phyloP scores from a whole-genome alignment of 2,113 vertebrate species.

The Cygnus atratus region DNA sequence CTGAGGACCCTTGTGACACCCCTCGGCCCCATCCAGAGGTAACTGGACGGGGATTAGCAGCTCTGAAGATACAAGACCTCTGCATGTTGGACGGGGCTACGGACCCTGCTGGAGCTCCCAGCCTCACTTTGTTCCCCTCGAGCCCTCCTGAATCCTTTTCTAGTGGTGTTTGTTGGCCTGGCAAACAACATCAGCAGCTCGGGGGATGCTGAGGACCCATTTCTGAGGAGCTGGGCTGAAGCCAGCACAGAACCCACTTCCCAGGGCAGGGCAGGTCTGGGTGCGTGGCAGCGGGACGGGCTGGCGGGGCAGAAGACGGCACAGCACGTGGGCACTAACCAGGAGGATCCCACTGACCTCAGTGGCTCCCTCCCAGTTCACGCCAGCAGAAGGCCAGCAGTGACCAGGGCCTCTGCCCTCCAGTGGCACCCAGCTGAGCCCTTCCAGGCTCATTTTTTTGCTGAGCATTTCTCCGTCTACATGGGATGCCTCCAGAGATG shows the following conservation, averaged over 20 bases:
- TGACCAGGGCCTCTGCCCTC: background rate
- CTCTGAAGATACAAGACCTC: background rate
- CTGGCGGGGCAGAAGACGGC: background rate
- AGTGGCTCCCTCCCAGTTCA: background rate
- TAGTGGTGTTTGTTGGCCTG: rapidly evolving
- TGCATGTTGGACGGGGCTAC: rapidly evolving
- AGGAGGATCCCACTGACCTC: background rate
- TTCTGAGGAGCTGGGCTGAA: background rate
- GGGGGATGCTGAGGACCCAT: background rate
- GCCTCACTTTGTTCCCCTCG: background rate
- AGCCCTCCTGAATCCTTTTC: background rate
- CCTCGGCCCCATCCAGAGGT: background rate
- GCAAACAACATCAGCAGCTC: background rate
- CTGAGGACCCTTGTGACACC: background rate
- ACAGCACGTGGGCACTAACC: background rate
- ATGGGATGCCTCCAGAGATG: background rate
- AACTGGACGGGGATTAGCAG: background rate
- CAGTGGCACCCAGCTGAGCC: background rate
- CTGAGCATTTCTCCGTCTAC: background rate
- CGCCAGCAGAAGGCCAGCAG: background rate
- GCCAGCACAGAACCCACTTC: too few relatives aligned
- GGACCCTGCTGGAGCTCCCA: background rate
- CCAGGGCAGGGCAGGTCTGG: too few relatives aligned
- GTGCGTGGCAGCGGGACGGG: background rate
- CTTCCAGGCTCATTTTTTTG: background rate